Evolutionary conservation across 1,140 invertebrate genomes (phyloP), one percentile per base, ranked within the genome.

Genomic region (Calycopis cecrops): DNA sequence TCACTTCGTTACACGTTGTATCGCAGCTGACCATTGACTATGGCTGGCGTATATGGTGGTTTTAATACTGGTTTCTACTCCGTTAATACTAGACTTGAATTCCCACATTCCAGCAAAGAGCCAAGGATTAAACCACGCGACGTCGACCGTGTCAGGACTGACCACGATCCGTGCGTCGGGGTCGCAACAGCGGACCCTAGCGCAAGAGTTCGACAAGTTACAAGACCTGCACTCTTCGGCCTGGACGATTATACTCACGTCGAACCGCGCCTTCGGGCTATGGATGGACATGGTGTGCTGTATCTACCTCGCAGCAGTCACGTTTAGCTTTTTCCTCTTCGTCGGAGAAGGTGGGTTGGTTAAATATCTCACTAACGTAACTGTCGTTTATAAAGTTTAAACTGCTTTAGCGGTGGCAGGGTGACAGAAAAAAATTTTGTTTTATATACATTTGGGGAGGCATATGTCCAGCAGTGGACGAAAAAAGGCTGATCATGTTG

Each of bases 101-200:
- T n/a, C n/a, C n/a, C n/a, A n/a, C n/a, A 35, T 55, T 59, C 34
- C 69, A 94, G 93, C 92, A 48, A 89, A 92, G 55, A 94, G 93
- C 69, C 96, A 96, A 21, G 92, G 97, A 2, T 95, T 96, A 65
- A 95, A 95, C 35, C 95, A 97, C 65, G 89, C 96, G 0, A 94
- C 92, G 51, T 90, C 95, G 3, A 94, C 94, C 0, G 78, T 97
- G 10, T 91, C 92, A 63, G 96, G 96, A 0, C 78, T 97, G 0
- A 90, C 92, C n/a, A 97, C 96, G 0, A 94, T 98, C 38, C 86
- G 95, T 52, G 94, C 95, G 4, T 91, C 92, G 34, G 84, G 90
- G n/a, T 87, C 89, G 1, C 88, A 94, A 69, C 78, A 80, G 52
- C 61, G 76, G 8, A 88, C 91, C 14, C 88, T 98, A 55, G 90